Evolutionary conservation across 2,113 vertebrate genomes (phyloP), one percentile per base, ranked within the genome.

Genomic region (Ceyx cyanopectus): DNA sequence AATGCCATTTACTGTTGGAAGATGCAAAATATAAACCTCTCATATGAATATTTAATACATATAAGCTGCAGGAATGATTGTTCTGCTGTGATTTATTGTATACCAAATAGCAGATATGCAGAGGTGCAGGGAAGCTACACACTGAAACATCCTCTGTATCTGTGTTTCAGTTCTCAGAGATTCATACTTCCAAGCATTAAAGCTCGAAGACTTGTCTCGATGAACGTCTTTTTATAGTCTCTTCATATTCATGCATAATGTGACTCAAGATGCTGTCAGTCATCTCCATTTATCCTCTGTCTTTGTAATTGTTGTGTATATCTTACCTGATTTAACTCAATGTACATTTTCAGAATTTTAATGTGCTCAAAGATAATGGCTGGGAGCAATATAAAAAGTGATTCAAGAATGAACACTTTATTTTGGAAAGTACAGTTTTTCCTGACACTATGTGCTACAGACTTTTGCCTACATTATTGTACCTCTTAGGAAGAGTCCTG

Each of bases 261-360:
- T 67, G 34, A 76, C 78, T 89, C 74, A 58, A 93, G 84, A 56
- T 82, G 40, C 81, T 94, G 91, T 77, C 94, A 94, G 37, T 80
- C 60, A 34, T 87, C 43, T 94, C 78, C 84, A 66, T 92, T 87
- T 94, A 79, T 92, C 58, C 67, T 79, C 78, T 54, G 27, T 50
- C 78, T 91, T 87, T 87, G 82, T 74, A 95, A 81, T 57, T 74
- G 50, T 41, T 77, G 65, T 87, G 72, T 81, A 8, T 85, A 63
- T 93, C 92, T 93, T 80, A 91, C 81, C 78, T 92, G 56, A 27
- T 87, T 77, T 77, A 90, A 63, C 43, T 80, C 41, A 11, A 14
- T 32, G 37, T 50, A 77, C 4, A 0, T 77, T 80, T 93, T 80
- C 54, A 77, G 84, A 92, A 89, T 91, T 77, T 87, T 91, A 87